phyloP scores from a whole-genome alignment of 2,888 invertebrate species.

The Athrips mouffetella region DNA sequence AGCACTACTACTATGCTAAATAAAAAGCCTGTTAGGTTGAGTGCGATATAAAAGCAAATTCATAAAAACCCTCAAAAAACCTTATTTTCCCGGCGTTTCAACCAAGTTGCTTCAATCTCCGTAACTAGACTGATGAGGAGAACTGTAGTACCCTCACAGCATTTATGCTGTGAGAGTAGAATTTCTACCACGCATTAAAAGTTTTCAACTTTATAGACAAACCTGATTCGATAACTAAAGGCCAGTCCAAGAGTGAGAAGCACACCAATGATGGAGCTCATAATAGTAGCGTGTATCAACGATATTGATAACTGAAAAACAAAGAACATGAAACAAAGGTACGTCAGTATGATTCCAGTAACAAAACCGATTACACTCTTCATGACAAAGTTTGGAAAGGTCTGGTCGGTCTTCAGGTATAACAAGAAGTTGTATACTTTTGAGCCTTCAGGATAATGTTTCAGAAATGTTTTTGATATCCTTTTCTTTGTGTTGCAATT shows the following conservation, averaged over 20 bases:
- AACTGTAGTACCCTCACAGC: too few species aligned
- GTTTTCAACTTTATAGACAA: not conserved
- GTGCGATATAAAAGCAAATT: too few species aligned
- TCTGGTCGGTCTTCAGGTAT: constrained; percentile 66
- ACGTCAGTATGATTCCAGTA: constrained; percentile 81
- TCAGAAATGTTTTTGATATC: constrained; percentile 53
- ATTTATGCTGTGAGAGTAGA: too few species aligned
- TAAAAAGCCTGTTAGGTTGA: too few species aligned
- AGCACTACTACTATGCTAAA: too few species aligned
- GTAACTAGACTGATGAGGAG: too few species aligned
- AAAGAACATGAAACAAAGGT: constrained; percentile 82
- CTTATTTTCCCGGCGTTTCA: too few species aligned
- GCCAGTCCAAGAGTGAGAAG: constrained; percentile 82
- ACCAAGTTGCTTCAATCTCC: too few species aligned
- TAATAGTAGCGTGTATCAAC: constrained; percentile 77
- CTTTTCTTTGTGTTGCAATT: constrained; percentile 56
- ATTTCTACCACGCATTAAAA: too few species aligned
- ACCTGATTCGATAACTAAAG: constrained; percentile 77
- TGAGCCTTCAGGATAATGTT: constrained; percentile 58
- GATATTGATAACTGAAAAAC: constrained; percentile 81
- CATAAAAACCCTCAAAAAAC: too few species aligned
- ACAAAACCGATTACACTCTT: constrained; percentile 83
- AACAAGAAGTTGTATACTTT: constrained; percentile 46
- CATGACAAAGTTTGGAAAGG: constrained; percentile 75
- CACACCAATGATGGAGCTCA: constrained; percentile 80